Conservation (phyloP, 2,888 invertebrate genomes). For the Cerceris rybyensis region DNA sequence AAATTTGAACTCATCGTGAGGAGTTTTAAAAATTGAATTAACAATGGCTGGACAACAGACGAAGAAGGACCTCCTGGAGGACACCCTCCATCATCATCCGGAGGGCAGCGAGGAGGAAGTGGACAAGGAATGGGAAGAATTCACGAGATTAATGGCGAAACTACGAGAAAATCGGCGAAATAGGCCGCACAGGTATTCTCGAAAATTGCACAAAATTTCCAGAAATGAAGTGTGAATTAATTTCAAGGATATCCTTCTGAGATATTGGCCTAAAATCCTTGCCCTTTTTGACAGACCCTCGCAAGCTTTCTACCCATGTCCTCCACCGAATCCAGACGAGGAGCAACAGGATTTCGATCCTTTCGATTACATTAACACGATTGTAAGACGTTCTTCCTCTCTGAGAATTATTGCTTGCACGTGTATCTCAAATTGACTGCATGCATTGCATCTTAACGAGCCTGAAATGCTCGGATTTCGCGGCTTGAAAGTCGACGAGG, state of each 20-base stretch:
- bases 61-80: slow-evolving; percentile 75
- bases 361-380: slow-evolving; percentile 81
- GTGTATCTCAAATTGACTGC: no score
- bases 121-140: slow-evolving; percentile 86
- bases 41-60: slow-evolving; percentile 72
- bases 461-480: no score
- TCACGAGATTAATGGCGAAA: slow-evolving; percentile 83
- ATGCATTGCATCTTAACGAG: no score
- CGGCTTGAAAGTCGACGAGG: not conserved
- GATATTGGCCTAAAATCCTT: not conserved
- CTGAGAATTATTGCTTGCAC: no score
- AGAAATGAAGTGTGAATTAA: not conserved
- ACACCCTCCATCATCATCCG: slow-evolving; percentile 77
- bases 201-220: not conserved
- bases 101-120: slow-evolving; percentile 83
- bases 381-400: slow-evolving; percentile 74
- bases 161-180: slow-evolving; percentile 78
- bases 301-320: slow-evolving; percentile 85
- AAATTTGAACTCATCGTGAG: slow-evolving; percentile 6
- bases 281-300: slow-evolving; percentile 72
- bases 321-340: slow-evolving; percentile 83
- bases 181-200: slow-evolving; percentile 76
- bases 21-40: not conserved
- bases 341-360: slow-evolving; percentile 81
- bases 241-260: not conserved